phyloP scores from a whole-genome alignment of 2,113 vertebrate species.

The Rhinichthys klamathensis region DNA sequence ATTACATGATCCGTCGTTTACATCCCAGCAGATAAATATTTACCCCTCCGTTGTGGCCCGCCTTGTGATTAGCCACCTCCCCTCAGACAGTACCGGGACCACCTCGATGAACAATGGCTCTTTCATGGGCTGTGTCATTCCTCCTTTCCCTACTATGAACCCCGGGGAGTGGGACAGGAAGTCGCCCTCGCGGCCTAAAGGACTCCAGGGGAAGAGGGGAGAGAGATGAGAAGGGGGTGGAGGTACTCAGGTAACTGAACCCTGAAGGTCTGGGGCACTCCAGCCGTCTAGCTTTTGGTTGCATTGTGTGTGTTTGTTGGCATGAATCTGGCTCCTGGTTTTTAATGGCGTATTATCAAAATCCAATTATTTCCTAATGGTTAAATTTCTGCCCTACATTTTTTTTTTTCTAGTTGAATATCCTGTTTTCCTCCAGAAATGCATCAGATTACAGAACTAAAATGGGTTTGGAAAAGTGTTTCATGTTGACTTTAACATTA shows the following conservation, averaged over 20 bases:
- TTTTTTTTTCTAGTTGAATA: not conserved
- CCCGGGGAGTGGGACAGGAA: slow-evolving; percentile 50
- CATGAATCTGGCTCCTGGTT: not conserved
- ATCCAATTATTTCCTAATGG: not conserved
- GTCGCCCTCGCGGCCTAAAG: slow-evolving; percentile 43
- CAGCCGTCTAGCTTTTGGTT: slow-evolving; percentile 64
- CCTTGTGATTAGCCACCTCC: slow-evolving; percentile 61
- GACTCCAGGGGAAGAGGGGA: slow-evolving; percentile 4
- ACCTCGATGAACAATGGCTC: slow-evolving; percentile 79
- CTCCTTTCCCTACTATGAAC: slow-evolving; percentile 1
- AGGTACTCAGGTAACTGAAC: slow-evolving; percentile 66
- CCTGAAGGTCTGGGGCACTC: slow-evolving; percentile 59
- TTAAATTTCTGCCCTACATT: not conserved
- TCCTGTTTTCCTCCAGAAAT: not conserved
- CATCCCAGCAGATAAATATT: slow-evolving; percentile 61
- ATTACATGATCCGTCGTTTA: slow-evolving; percentile 56
- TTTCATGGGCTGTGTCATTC: slow-evolving; percentile 71
- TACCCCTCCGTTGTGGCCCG: slow-evolving; percentile 44
- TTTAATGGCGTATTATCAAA: not conserved
- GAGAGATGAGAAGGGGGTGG: not conserved
- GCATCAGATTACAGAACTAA: not conserved
- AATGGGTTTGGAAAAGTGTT: not conserved
- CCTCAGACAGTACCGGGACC: slow-evolving; percentile 65
- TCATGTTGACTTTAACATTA: not conserved
- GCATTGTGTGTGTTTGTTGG: slow-evolving; percentile 22